Conservation (phyloP, 64 coral and sea anemone species). For the Stichodactyla mertensii region DNA sequence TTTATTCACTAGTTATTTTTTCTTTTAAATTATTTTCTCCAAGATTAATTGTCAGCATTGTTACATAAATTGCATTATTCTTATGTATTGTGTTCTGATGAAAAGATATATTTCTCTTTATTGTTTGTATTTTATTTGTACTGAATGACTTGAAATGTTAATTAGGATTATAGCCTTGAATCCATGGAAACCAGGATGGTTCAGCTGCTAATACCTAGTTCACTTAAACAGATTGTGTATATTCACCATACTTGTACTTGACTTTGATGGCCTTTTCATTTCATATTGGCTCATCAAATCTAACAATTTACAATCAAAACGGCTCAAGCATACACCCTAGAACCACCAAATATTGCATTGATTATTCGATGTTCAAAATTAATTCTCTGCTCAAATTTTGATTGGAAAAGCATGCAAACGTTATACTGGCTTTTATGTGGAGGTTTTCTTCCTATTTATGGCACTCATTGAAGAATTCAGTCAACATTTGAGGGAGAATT, state of each 20-base stretch:
- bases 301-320: background rate
- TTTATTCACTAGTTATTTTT: background rate
- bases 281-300: background rate
- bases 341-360: no score
- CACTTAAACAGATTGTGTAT: background rate
- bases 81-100: background rate
- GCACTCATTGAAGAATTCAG: no score
- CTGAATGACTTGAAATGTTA: conserved; percentile 15
- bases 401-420: no score
- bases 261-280: background rate
- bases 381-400: no score
- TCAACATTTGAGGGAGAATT: no score
- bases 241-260: background rate
- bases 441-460: no score
- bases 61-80: background rate
- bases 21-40: background rate
- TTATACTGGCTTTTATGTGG: no score
- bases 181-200: background rate
- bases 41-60: background rate
- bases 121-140: background rate
- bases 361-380: no score
- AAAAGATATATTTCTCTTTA: background rate
- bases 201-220: background rate
- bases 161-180: background rate
- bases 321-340: no score